Percentiles rank a stretch among this genome's conserved stretches.
These are phyloP conservation scores for Euplexia lucipara DNA, from an alignment of 2,888 invertebrate species.

Conservation along the genomic window DNA sequence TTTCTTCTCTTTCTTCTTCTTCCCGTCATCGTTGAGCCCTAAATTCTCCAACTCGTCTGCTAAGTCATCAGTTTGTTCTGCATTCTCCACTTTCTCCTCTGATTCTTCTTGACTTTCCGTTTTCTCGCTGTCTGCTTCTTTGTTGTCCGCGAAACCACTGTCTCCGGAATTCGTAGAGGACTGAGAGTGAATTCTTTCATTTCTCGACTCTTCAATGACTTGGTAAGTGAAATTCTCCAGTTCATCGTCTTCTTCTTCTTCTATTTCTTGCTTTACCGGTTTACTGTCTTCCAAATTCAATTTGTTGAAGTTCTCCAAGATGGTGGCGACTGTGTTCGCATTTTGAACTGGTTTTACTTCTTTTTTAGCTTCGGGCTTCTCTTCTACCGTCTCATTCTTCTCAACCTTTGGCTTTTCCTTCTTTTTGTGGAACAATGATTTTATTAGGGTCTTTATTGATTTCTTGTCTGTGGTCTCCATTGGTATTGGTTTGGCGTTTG, in stretches of 20 bases:
- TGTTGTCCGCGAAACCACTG: constrained; percentile 80
- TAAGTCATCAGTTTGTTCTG: constrained; percentile 61
- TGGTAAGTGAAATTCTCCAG: constrained; percentile 75
- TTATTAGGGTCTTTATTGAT: constrained; percentile 71
- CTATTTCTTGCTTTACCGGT: constrained; percentile 53
- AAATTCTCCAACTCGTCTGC: constrained; percentile 66
- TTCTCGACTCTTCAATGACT: constrained; percentile 73
- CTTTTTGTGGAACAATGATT: constrained; percentile 61
- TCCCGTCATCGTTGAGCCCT: constrained; percentile 57
- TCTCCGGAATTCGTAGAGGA: constrained; percentile 75
- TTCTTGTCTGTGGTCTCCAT: constrained; percentile 79
- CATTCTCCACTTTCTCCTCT: constrained; percentile 26
- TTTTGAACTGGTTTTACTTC: constrained; percentile 35
- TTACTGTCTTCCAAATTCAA: constrained; percentile 55
- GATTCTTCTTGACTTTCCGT: constrained; percentile 28
- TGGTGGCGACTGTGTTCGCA: constrained; percentile 61
- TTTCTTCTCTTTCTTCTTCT: constrained; percentile 70
- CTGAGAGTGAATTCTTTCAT: constrained; percentile 77
- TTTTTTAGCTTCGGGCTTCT: constrained; percentile 20
- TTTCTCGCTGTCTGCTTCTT: constrained; percentile 52
- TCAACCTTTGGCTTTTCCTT: constrained; percentile 68
- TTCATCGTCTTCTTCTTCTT: constrained; percentile 79
- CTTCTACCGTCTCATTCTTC: constrained; percentile 33
- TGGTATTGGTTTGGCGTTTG: constrained; percentile 69
- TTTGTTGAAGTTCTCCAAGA: constrained; percentile 73